phyloP scores from a whole-genome alignment of 2,797 vertebrate genomes.

The Rhinella marina region DNA sequence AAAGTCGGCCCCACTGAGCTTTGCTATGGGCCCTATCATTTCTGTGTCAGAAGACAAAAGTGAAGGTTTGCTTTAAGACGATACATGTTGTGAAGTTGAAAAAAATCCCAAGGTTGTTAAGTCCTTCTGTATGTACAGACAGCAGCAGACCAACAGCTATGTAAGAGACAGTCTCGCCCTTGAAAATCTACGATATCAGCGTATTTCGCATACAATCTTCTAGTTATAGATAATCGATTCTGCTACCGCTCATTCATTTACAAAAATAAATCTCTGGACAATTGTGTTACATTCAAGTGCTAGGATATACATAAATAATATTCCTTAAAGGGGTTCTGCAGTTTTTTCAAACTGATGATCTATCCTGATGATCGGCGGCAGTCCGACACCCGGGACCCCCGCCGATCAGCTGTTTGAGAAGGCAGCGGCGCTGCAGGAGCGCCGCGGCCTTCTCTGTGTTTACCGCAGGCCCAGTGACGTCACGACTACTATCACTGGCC shows the following conservation, averaged over 20 bases:
- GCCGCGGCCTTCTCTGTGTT: too few relatives aligned
- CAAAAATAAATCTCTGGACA: conserved; percentile 51
- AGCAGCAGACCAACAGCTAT: not conserved
- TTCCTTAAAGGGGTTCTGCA: too few relatives aligned
- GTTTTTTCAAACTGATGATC: too few relatives aligned
- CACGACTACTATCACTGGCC: too few relatives aligned
- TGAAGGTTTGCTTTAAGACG: too few relatives aligned
- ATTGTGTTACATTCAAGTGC: conserved; percentile 23
- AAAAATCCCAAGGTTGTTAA: not conserved
- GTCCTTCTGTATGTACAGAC: not conserved
- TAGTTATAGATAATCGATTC: not conserved
- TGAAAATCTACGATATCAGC: not conserved
- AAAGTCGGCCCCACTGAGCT: not conserved
- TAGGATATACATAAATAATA: not conserved
- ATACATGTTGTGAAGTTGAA: not conserved
- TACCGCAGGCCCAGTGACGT: too few relatives aligned
- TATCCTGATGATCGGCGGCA: too few relatives aligned
- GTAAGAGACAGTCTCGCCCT: not conserved
- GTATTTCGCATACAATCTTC: not conserved
- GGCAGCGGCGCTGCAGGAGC: too few relatives aligned
- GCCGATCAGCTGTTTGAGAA: too few relatives aligned
- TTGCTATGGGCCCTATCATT: too few relatives aligned
- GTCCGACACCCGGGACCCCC: too few relatives aligned
- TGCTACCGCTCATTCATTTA: conserved; percentile 11
- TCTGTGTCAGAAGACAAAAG: not conserved